Base-by-base conservation (phyloP, 2,888 invertebrate genomes). In the Baronia brevicornis region DNA sequence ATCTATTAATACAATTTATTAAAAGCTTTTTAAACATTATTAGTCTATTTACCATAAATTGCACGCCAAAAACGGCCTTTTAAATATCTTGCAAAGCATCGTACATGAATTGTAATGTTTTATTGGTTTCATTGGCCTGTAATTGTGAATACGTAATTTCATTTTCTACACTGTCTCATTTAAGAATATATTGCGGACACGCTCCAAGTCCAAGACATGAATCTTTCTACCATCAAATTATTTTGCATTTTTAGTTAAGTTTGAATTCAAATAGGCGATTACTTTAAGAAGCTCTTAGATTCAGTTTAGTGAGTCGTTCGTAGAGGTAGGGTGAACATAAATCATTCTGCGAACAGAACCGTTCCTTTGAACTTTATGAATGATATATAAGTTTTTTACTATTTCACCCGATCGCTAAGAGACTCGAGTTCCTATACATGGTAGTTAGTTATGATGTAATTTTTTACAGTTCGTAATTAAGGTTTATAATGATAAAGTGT, bases 131-230 rank as follows among this genome's bases (percentile, higher is more conserved):
- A 60, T 56, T 51, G 47, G 43, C 24, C 35, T 38, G 44, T 36
- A 31, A 42, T 39, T 59, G 53, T 62, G 51, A 55, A 64, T 63
- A 64, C 59, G 37, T 38, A 37, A 41, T 66, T 61, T 46, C 46
- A 70, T 80, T 84, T 84, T 82, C 82, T 84, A 84, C 82, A 82
- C 82, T 82, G 66, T 80, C 80, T 84, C 80, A n/a, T n/a, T n/a
- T n/a, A n/a, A n/a, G n/a, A n/a, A n/a, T n/a, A n/a, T n/a, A n/a
- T n/a, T n/a, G n/a, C n/a, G n/a, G n/a, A n/a, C n/a, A n/a, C n/a
- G n/a, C n/a, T n/a, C n/a, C n/a, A n/a, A n/a, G n/a, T n/a, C n/a
- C n/a, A n/a, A n/a, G n/a, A n/a, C n/a, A n/a, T n/a, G 8, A 7
- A 34, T 34, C 10, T 19, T 23, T 10, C 4, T 31, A 24, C 18